Evolutionary conservation across 1,140 invertebrate species (phyloP).

Genomic region (Anadara kagoshimensis): DNA sequence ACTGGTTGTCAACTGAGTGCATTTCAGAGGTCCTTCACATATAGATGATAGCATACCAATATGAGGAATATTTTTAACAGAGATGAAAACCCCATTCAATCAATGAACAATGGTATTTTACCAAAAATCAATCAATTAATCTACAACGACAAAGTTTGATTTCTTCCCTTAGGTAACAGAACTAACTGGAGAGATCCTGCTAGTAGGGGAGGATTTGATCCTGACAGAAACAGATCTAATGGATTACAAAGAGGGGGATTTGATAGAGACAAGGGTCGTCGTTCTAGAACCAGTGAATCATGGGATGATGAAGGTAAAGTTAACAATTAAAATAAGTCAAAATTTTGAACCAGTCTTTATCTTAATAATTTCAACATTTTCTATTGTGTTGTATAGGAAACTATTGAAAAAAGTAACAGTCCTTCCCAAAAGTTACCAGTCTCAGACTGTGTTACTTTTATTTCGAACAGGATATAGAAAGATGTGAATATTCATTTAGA

Average conservation of each 20-base stretch:
- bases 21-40: too few species aligned
- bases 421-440: too few species aligned
- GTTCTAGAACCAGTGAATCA: constrained; percentile 51
- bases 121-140: too few species aligned
- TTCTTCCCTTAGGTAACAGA: constrained; percentile 20
- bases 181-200: constrained; percentile 51
- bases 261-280: constrained; percentile 36
- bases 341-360: too few species aligned
- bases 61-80: too few species aligned
- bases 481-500: too few species aligned
- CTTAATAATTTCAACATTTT: not conserved
- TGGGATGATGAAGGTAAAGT: constrained; percentile 55
- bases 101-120: too few species aligned
- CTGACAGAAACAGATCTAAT: constrained; percentile 46
- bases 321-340: not conserved
- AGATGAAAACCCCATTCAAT: too few species aligned
- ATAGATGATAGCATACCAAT: too few species aligned
- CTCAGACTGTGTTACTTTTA: too few species aligned
- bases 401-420: not conserved
- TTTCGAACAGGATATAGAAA: too few species aligned
- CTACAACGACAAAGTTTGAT: not conserved
- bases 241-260: constrained; percentile 38
- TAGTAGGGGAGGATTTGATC: constrained; percentile 40
- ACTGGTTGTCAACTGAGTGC: too few species aligned
- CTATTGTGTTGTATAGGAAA: not conserved